A percentile compares a stretch with the other conserved stretches of the same genome.
Conservation (phyloP, 2,888 invertebrate genomes). For the Metopia argyrocephala region DNA sequence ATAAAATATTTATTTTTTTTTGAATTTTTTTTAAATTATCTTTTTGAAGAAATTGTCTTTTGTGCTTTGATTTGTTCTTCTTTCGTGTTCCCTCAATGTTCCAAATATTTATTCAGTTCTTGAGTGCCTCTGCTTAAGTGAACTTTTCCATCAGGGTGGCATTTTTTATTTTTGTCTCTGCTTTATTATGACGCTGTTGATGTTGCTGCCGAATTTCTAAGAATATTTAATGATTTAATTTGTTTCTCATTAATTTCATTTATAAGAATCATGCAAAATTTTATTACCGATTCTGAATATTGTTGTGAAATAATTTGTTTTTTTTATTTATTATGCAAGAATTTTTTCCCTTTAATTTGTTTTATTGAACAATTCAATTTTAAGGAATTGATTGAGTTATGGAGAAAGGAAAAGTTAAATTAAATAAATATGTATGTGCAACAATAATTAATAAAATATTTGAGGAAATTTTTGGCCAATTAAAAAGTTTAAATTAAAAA, state of each 20-base stretch:
- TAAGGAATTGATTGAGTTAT: no score
- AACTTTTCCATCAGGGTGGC: conserved; percentile 40
- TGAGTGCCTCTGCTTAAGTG: conserved; percentile 9
- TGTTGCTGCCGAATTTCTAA: conserved; percentile 41
- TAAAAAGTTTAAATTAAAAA: no score
- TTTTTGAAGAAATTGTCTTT: conserved; percentile 15
- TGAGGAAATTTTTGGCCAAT: no score
- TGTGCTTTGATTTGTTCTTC: neutral
- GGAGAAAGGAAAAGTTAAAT: no score
- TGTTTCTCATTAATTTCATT: conserved; percentile 48
- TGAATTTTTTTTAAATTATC: neutral
- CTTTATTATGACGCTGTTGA: conserved; percentile 14
- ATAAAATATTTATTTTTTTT: conserved; percentile 28
- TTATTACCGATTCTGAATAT: neutral
- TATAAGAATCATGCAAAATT: conserved; percentile 22
- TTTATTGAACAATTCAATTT: no score
- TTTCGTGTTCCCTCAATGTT: conserved; percentile 13
- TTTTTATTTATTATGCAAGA: no score
- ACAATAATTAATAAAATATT: no score
- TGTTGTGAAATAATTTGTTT: no score
- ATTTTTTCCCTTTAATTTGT: no score
- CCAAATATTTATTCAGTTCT: conserved; percentile 11
- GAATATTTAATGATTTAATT: conserved; percentile 57
- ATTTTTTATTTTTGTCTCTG: conserved; percentile 20
- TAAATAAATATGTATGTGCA: no score